Percentiles rank a stretch among this genome's conserved stretches.
phyloP scores from a whole-genome alignment of 2,888 invertebrate genomes.

The Nysson spinosus region DNA sequence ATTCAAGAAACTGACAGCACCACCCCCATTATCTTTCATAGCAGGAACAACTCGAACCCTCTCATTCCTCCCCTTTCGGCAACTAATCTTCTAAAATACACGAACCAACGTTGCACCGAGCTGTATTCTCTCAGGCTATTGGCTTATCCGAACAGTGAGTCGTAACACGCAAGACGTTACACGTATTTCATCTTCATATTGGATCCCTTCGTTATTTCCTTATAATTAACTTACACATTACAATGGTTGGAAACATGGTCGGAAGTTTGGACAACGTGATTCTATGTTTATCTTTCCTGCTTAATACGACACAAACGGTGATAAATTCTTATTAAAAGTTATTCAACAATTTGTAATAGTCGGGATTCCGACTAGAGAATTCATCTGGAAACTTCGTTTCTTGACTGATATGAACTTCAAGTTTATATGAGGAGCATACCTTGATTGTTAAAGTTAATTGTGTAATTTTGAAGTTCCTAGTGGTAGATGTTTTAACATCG shows the following conservation, averaged over 20 bases:
- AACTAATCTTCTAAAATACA: conserved; percentile 68
- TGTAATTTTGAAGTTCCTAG: no score
- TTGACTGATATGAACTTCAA: no score
- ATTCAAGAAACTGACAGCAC: conserved; percentile 67
- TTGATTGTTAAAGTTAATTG: no score
- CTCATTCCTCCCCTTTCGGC: conserved; percentile 51
- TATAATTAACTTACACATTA: conserved; percentile 43
- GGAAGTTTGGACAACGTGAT: no score
- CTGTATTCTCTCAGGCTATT: conserved; percentile 47
- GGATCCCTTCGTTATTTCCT: conserved; percentile 21
- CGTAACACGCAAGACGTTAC: conserved; percentile 48
- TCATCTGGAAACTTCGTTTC: no score
- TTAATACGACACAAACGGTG: no score
- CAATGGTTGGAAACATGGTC: neutral
- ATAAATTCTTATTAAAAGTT: no score
- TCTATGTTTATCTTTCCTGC: no score
- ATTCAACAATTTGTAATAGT: no score
- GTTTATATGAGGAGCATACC: no score
- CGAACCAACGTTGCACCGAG: conserved; percentile 41
- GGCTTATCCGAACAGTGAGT: conserved; percentile 54
- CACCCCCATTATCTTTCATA: conserved; percentile 65
- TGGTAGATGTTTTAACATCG: neutral
- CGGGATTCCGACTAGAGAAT: no score
- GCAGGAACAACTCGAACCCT: conserved; percentile 62
- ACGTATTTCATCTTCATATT: conserved; percentile 21